Conservation (phyloP, 2,113 vertebrate species). For the Phylloscopus whistleri region DNA sequence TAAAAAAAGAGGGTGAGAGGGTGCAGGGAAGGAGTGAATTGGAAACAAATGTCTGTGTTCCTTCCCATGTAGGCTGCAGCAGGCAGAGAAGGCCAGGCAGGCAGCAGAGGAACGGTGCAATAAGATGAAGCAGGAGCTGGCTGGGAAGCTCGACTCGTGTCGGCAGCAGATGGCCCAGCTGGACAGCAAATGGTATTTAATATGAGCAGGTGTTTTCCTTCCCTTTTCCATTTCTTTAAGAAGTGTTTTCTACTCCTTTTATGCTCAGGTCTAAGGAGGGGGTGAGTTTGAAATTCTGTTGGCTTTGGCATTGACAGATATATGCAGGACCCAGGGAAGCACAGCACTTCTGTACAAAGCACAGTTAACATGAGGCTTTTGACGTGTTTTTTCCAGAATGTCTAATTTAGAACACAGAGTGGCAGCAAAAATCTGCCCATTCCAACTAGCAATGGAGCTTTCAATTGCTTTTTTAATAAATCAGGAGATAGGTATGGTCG, state of each 20-base stretch:
- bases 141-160: conserved; percentile 73
- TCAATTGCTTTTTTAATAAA: neutral
- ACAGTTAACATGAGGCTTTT: neutral
- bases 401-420: neutral
- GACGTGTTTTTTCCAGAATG: neutral
- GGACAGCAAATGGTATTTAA: conserved; percentile 81
- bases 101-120: conserved; percentile 80
- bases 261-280: neutral
- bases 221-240: neutral
- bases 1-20: neutral
- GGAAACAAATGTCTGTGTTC: neutral
- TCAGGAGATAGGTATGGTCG: neutral
- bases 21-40: neutral
- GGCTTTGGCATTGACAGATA: neutral
- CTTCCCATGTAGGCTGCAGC: conserved; percentile 75
- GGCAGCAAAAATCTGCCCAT: neutral
- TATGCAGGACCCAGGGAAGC: neutral
- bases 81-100: conserved; percentile 77
- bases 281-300: neutral
- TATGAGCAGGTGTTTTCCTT: neutral
- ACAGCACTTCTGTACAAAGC: neutral
- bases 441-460: neutral
- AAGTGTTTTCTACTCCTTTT: neutral
- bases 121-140: conserved; percentile 81
- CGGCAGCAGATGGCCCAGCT: conserved; percentile 85